Evolutionary conservation across 1,140 invertebrate species (phyloP).

Genomic region (Lasioglossum albipes): DNA sequence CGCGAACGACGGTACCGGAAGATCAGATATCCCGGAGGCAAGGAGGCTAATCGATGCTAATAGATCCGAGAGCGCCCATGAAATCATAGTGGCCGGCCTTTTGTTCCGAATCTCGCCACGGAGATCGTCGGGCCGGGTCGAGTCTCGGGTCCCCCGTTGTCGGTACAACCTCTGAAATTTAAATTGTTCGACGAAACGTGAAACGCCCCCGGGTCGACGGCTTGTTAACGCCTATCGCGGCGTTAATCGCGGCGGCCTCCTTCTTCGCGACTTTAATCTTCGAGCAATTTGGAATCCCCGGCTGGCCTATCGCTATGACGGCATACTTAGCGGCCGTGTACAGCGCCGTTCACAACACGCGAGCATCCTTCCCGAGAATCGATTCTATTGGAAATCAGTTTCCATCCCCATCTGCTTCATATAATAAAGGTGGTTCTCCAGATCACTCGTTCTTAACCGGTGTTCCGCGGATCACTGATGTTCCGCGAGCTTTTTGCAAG

Average conservation of each 20-base stretch:
- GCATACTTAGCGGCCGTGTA: neutral
- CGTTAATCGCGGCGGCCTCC: conserved; percentile 6
- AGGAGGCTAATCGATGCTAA: conserved; percentile 34
- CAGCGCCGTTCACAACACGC: no score
- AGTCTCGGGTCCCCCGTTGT: neutral
- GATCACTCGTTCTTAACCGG: no score
- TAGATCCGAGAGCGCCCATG: conserved; percentile 14
- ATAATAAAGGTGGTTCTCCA: no score
- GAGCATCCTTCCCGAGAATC: no score
- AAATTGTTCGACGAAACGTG: conserved; percentile 35
- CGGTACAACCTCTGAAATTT: conserved; percentile 13
- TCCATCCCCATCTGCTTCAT: no score
- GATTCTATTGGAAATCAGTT: no score
- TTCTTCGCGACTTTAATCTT: conserved; percentile 21
- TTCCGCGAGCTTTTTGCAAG: no score
- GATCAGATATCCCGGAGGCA: conserved; percentile 6
- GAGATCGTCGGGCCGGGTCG: neutral
- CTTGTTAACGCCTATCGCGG: conserved; percentile 34
- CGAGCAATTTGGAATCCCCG: neutral
- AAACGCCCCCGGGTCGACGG: conserved; percentile 9
- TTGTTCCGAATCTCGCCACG: conserved; percentile 7
- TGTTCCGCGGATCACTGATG: no score
- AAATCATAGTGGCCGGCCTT: conserved; percentile 29
- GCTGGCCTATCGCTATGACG: neutral
- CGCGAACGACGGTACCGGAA: neutral